Evolutionary conservation across 2,888 invertebrate genomes (phyloP).

Genomic region (Notodonta dromedarius): DNA sequence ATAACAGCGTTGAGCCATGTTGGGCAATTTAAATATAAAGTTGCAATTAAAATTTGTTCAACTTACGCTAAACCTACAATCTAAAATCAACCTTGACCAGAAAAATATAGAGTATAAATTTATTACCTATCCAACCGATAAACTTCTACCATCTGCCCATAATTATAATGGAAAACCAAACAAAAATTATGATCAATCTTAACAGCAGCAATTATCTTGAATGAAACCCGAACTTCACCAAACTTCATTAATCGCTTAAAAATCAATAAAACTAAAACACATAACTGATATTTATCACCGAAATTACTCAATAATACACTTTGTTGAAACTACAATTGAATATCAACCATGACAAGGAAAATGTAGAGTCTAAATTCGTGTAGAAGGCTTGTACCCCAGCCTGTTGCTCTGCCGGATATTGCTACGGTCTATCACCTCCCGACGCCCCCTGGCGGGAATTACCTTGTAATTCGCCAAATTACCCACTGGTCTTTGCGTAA

Average conservation of each 20-base stretch:
- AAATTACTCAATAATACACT: conserved; percentile 32
- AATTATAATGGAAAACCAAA: neutral
- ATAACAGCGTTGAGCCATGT: too few species aligned
- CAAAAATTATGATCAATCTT: neutral
- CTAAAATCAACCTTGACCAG: too few species aligned
- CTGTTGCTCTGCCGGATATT: conserved; percentile 79
- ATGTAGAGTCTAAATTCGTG: conserved; percentile 16
- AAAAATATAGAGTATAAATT: too few species aligned
- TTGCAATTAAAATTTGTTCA: too few species aligned
- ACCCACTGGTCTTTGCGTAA: conserved; percentile 68
- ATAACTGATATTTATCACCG: conserved; percentile 30
- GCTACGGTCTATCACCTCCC: conserved; percentile 62
- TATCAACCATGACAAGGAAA: neutral
- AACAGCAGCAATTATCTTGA: neutral
- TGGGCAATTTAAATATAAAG: too few species aligned
- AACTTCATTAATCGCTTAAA: conserved; percentile 17
- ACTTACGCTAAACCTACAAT: too few species aligned
- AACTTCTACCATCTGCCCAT: too few species aligned
- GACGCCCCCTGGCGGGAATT: conserved; percentile 69
- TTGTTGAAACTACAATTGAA: neutral
- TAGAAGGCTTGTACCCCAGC: conserved; percentile 34
- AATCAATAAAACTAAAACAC: conserved; percentile 27
- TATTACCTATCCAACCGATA: too few species aligned
- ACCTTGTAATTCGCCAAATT: conserved; percentile 79
- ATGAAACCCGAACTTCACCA: neutral